These are phyloP conservation scores for Elymnias hypermnestra DNA, from an alignment of 1,140 invertebrate species.

Conservation along the genomic window DNA sequence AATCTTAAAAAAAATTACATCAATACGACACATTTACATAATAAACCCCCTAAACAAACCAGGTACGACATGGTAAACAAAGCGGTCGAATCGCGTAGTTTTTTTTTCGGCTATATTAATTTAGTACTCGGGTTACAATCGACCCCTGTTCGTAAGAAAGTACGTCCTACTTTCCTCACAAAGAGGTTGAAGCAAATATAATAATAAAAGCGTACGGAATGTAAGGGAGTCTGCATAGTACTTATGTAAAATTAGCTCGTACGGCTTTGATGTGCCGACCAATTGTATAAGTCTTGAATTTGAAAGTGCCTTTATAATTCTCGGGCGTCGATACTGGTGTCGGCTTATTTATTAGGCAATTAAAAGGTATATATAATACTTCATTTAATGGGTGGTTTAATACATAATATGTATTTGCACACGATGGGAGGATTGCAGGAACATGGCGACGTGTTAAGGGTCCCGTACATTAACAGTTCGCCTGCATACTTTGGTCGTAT, in stretches of 20 bases:
- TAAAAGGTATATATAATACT: constrained; percentile 32
- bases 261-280: constrained; percentile 66
- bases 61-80: constrained; percentile 52
- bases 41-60: constrained; percentile 62
- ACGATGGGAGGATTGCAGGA: neutral
- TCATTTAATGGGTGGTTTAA: constrained; percentile 19
- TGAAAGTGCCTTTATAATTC: constrained; percentile 64
- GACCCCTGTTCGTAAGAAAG: constrained; percentile 52
- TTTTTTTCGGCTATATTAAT: constrained; percentile 69
- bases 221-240: constrained; percentile 61
- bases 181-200: constrained; percentile 59
- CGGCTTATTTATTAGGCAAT: constrained; percentile 50
- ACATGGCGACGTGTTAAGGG: neutral
- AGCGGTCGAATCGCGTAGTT: constrained; percentile 53
- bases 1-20: constrained; percentile 38
- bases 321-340: constrained; percentile 39
- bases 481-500: too few species aligned
- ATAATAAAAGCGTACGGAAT: constrained; percentile 58
- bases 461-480: too few species aligned
- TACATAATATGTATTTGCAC: constrained; percentile 11
- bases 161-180: constrained; percentile 58
- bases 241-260: constrained; percentile 69
- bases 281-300: constrained; percentile 52
- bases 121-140: constrained; percentile 65
- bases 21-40: constrained; percentile 67